Evolutionary conservation across 2,113 vertebrate species (phyloP).

Genomic region (Tauraco erythrolophus): DNA sequence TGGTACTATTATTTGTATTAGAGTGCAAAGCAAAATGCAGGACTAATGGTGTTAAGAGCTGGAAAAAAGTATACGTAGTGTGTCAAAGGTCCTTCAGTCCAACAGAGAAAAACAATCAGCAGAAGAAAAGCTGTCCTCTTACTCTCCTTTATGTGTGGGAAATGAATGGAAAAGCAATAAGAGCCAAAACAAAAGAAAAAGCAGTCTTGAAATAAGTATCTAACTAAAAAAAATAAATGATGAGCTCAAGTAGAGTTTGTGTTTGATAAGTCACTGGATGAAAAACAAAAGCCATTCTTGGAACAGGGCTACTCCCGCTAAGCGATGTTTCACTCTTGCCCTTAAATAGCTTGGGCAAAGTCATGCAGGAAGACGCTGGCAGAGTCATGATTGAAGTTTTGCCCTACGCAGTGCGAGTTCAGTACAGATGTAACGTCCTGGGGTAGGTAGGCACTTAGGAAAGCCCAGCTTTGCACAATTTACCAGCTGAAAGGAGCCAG

Average conservation of each 20-base stretch:
- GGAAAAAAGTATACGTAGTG: rapidly evolving
- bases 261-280: not conserved
- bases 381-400: not conserved
- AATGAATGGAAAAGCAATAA: not conserved
- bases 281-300: not conserved
- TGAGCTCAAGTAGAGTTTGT: not conserved
- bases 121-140: not conserved
- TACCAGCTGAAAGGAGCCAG: not conserved
- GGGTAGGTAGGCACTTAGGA: not conserved
- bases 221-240: not conserved
- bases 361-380: not conserved
- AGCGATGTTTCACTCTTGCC: not conserved
- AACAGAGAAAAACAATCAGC: not conserved
- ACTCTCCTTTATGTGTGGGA: not conserved
- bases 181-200: not conserved
- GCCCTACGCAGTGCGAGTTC: not conserved
- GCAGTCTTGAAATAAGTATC: not conserved
- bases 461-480: not conserved
- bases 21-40: not conserved
- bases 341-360: not conserved
- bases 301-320: not conserved
- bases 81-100: not conserved
- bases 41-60: not conserved
- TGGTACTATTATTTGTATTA: not conserved
- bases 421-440: not conserved